phyloP scores from a whole-genome alignment of 1,140 invertebrate genomes.

The Drosophila ficusphila region DNA sequence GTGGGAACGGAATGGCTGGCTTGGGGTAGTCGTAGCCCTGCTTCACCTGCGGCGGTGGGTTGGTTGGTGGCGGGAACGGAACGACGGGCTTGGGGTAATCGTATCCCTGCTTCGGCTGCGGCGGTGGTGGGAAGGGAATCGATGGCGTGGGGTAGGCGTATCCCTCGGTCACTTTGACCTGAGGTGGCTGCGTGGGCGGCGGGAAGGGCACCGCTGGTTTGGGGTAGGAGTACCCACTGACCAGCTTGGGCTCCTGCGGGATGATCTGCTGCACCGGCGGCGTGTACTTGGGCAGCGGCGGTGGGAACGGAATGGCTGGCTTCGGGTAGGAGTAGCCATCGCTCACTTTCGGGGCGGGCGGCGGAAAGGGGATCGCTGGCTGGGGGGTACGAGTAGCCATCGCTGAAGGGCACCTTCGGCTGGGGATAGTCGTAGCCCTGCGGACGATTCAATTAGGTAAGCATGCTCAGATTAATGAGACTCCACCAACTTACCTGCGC shows the following conservation, averaged over 20 bases:
- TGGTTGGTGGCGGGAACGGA: constrained; percentile 28
- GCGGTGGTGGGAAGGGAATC: constrained; percentile 51
- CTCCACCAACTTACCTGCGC: constrained; percentile 27
- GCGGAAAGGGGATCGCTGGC: constrained; percentile 53
- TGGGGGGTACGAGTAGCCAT: constrained; percentile 52
- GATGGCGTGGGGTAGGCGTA: constrained; percentile 60
- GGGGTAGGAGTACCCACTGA: constrained; percentile 64
- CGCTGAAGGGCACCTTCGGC: constrained; percentile 49
- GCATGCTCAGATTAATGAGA: neutral
- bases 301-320: constrained; percentile 52
- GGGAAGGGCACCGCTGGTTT: constrained; percentile 63
- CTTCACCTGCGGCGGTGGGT: constrained; percentile 37
- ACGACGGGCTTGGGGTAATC: constrained; percentile 52
- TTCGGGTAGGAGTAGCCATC: constrained; percentile 57
- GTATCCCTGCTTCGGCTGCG: constrained; percentile 30
- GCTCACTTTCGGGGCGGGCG: constrained; percentile 23
- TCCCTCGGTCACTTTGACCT: constrained; percentile 33
- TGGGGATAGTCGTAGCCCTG: constrained; percentile 56
- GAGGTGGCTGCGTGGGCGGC: constrained; percentile 25
- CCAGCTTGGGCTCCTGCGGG: constrained; percentile 55
- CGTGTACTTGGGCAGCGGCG: constrained; percentile 37
- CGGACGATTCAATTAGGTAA: constrained; percentile 1
- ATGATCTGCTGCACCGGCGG: constrained; percentile 45
- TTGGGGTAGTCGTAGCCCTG: constrained; percentile 59
- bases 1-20: constrained; percentile 54